phyloP scores from a whole-genome alignment of 1,140 invertebrate species.

The Ceratina japonica region DNA sequence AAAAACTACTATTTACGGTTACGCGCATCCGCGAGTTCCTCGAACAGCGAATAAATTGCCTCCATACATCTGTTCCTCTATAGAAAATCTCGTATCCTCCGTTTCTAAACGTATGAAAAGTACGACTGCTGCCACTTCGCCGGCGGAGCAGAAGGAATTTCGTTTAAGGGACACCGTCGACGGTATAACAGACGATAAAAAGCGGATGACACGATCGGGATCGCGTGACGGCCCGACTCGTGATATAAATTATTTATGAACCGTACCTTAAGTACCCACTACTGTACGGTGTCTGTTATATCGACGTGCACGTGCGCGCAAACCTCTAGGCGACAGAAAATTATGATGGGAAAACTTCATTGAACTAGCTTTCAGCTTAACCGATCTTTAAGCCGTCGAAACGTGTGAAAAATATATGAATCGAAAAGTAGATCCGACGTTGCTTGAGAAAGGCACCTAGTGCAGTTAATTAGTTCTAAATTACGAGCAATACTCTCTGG shows the following conservation, averaged over 20 bases:
- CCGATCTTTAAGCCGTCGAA: neutral
- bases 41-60: no score
- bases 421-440: neutral
- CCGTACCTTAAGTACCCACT: neutral
- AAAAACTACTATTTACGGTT: neutral
- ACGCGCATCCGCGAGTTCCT: no score
- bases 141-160: neutral
- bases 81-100: no score
- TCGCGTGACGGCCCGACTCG: constrained; percentile 49
- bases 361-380: neutral
- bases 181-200: constrained; percentile 19
- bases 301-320: neutral
- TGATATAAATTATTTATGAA: constrained; percentile 60
- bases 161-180: neutral
- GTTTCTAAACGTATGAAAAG: no score
- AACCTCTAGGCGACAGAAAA: neutral
- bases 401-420: neutral
- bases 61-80: no score
- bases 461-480: no score
- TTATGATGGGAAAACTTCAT: neutral
- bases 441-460: no score
- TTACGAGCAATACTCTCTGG: no score
- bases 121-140: no score
- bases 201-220: constrained; percentile 53
- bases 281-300: neutral